phyloP scores from a whole-genome alignment of 2,888 invertebrate species.

The Drosophila bunnanda region DNA sequence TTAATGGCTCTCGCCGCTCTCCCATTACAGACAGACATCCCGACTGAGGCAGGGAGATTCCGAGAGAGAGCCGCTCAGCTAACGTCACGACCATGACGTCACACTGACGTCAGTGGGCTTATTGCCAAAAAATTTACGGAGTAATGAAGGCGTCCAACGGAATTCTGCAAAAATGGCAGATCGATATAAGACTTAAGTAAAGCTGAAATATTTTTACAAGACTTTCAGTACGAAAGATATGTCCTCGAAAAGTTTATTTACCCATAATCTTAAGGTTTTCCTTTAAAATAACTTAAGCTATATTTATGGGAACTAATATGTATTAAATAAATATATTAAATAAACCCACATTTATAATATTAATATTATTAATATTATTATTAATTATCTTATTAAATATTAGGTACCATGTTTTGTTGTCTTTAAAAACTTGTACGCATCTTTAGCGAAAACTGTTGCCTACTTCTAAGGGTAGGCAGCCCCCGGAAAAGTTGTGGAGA shows the following conservation, averaged over 20 bases:
- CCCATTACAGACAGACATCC: background rate
- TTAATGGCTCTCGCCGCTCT: slow-evolving; percentile 6
- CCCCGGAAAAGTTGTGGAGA: accelerated
- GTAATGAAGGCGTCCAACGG: slow-evolving; percentile 15
- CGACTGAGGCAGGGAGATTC: slow-evolving; percentile 4
- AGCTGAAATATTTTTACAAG: background rate
- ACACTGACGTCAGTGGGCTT: slow-evolving; percentile 70
- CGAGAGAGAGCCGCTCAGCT: slow-evolving; percentile 6
- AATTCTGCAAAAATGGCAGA: slow-evolving; percentile 15
- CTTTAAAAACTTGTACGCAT: too few relatives aligned
- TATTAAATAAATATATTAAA: too few relatives aligned
- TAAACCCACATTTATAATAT: too few relatives aligned
- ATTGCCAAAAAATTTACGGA: slow-evolving; percentile 35
- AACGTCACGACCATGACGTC: slow-evolving; percentile 74
- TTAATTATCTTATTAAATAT: too few relatives aligned
- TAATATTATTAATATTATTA: too few relatives aligned
- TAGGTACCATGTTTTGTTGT: background rate
- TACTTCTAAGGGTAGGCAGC: background rate
- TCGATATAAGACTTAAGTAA: slow-evolving; percentile 17
- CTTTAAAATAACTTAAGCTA: too few relatives aligned
- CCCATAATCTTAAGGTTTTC: background rate
- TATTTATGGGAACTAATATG: too few relatives aligned
- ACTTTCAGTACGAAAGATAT: background rate
- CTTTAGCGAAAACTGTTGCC: background rate
- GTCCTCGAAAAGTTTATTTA: slow-evolving; percentile 1